These are phyloP conservation scores for Arenicola marina DNA, from an alignment of 2,888 invertebrate genomes.

Conservation along the genomic window DNA sequence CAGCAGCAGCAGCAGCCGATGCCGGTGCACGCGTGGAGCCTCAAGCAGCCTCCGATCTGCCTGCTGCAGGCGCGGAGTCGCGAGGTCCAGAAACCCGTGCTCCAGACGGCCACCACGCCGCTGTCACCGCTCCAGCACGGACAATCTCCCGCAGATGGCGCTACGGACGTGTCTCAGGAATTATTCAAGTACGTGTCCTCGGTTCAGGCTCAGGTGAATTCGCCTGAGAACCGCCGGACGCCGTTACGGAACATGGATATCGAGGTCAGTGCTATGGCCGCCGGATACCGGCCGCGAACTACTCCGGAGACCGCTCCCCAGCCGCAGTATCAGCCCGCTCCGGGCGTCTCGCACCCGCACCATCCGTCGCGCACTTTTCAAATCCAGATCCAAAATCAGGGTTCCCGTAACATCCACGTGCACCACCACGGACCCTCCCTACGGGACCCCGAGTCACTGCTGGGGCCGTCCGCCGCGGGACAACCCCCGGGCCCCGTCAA, in stretches of 20 bases:
- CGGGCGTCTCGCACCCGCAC: background rate
- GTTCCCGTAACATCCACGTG: slow-evolving; percentile 6
- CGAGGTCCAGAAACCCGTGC: slow-evolving; percentile 88
- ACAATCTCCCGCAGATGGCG: slow-evolving; percentile 22
- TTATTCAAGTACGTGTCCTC: slow-evolving; percentile 48
- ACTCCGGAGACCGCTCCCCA: too few relatives aligned
- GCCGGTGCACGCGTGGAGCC: slow-evolving; percentile 82
- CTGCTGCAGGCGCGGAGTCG: slow-evolving; percentile 97
- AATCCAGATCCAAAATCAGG: slow-evolving; percentile 30
- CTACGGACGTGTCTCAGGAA: background rate
- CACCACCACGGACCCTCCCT: slow-evolving; percentile 3
- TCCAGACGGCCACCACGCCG: slow-evolving; percentile 95
- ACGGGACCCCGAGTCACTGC: too few relatives aligned
- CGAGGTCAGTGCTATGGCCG: too few relatives aligned
- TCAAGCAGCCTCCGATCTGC: slow-evolving; percentile 88
- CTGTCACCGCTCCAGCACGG: slow-evolving; percentile 68
- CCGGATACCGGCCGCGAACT: too few relatives aligned
- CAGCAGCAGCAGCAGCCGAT: slow-evolving; percentile 61
- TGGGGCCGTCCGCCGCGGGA: background rate
- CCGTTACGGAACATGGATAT: too few relatives aligned
- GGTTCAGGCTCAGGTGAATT: slow-evolving; percentile 49
- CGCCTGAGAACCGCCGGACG: too few relatives aligned
- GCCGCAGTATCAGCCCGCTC: background rate
- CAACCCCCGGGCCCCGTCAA: slow-evolving; percentile 4
- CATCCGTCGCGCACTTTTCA: slow-evolving; percentile 19